Evolutionary conservation across 2,888 invertebrate genomes (phyloP).

Genomic region (Empis stercorea): DNA sequence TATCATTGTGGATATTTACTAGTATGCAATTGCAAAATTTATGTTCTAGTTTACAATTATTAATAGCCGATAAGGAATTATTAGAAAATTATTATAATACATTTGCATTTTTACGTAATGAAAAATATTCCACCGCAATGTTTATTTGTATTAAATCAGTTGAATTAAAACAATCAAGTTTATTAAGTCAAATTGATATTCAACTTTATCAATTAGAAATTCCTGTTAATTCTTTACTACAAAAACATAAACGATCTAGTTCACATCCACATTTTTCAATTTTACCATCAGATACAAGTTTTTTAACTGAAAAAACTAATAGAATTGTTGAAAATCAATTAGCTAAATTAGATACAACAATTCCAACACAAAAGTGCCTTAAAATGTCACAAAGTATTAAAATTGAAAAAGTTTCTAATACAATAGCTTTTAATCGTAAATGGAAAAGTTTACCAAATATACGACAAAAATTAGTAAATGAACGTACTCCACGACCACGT

Average conservation of each 20-base stretch:
- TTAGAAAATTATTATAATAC: slow-evolving; percentile 43
- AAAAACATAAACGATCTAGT: slow-evolving; percentile 38
- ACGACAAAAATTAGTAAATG: slow-evolving; percentile 16
- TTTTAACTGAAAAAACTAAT: slow-evolving; percentile 6
- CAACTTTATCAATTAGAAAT: slow-evolving; percentile 32
- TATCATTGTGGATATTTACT: slow-evolving; percentile 21
- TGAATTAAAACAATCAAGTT: slow-evolving; percentile 46
- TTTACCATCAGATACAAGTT: slow-evolving; percentile 15
- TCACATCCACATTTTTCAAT: slow-evolving; percentile 44
- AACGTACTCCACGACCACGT: slow-evolving; percentile 15
- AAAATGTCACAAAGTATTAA: not conserved
- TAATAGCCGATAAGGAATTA: slow-evolving; percentile 48
- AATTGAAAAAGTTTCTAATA: not conserved
- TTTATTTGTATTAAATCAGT: slow-evolving; percentile 50
- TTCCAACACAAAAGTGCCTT: not conserved
- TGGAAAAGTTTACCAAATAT: slow-evolving; percentile 37
- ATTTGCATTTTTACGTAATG: slow-evolving; percentile 46
- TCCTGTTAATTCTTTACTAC: no score
- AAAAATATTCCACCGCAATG: slow-evolving; percentile 45
- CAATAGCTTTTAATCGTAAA: slow-evolving; percentile 10
- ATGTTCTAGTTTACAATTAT: slow-evolving; percentile 40
- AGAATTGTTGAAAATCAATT: no score
- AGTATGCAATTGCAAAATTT: slow-evolving; percentile 25
- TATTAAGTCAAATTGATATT: slow-evolving; percentile 49
- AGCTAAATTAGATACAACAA: not conserved